phyloP scores from a whole-genome alignment of 2,888 invertebrate genomes.

The Ormyrus labotus region DNA sequence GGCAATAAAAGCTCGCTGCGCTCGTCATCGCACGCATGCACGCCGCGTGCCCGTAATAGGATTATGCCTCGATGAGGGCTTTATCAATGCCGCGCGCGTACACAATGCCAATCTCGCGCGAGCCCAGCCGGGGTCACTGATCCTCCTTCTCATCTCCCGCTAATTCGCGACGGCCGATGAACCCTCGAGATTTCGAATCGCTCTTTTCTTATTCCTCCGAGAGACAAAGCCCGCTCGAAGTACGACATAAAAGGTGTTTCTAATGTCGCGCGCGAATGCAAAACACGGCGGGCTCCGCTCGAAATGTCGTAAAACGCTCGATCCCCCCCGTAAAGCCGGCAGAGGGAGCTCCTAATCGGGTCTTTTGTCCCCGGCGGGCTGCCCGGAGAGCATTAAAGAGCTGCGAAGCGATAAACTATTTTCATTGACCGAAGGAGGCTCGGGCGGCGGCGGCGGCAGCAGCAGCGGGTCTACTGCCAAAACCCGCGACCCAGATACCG shows the following conservation, averaged over 20 bases:
- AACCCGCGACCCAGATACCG: slow-evolving; percentile 76
- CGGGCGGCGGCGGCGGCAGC: background rate
- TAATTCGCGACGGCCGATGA: slow-evolving; percentile 35
- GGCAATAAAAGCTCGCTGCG: background rate
- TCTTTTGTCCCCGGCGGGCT: no score
- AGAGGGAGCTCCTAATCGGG: background rate
- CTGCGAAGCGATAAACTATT: slow-evolving; percentile 53
- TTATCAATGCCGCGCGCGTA: slow-evolving; percentile 14
- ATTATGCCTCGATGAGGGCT: slow-evolving; percentile 19
- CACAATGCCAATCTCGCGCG: background rate
- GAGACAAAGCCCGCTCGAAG: no score
- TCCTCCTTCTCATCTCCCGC: background rate
- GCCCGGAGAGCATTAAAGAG: slow-evolving; percentile 24
- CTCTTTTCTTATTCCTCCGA: no score
- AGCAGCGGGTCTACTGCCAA: slow-evolving; percentile 69
- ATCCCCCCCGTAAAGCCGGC: background rate
- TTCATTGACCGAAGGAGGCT: slow-evolving; percentile 45
- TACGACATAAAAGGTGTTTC: background rate
- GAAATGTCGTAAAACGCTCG: background rate
- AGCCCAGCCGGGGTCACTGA: background rate
- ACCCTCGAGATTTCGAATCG: background rate
- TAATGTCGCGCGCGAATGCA: background rate
- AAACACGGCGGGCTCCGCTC: background rate
- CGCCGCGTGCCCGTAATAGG: slow-evolving; percentile 9
- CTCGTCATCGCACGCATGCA: background rate